Conservation (phyloP, 2,888 invertebrate genomes). For the Linyphia triangularis region DNA sequence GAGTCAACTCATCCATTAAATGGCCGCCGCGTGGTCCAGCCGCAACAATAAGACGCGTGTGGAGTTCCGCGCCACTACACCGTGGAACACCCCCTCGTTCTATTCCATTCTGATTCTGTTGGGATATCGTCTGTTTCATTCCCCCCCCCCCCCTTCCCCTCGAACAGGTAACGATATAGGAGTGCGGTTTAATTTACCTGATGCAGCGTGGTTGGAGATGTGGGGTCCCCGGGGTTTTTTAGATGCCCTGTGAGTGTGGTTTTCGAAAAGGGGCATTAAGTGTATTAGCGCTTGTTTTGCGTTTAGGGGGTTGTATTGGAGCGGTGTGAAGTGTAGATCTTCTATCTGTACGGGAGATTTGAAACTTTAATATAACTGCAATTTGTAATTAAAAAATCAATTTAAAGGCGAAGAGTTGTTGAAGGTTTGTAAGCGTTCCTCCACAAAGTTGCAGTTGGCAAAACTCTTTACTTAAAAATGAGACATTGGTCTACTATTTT, state of each 20-base stretch:
- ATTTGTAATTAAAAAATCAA: too few relatives aligned
- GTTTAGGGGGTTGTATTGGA: slow-evolving; percentile 1
- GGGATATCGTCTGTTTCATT: not conserved
- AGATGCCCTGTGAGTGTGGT: slow-evolving; percentile 47
- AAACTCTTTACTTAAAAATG: too few relatives aligned
- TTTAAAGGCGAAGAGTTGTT: too few relatives aligned
- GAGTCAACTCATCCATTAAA: slow-evolving; percentile 74
- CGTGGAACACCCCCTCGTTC: slow-evolving; percentile 5
- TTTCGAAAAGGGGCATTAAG: slow-evolving; percentile 66
- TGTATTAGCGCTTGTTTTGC: slow-evolving; percentile 68
- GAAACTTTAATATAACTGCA: too few relatives aligned
- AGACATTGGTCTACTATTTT: too few relatives aligned
- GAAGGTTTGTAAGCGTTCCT: too few relatives aligned
- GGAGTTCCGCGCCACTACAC: slow-evolving; percentile 60
- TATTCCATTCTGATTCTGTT: slow-evolving; percentile 43
- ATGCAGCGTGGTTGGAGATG: slow-evolving; percentile 47
- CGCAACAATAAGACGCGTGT: slow-evolving; percentile 36
- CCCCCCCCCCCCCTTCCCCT: not conserved
- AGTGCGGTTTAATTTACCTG: slow-evolving; percentile 71
- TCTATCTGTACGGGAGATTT: too few relatives aligned
- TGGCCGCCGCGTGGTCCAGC: slow-evolving; percentile 62
- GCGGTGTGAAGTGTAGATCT: too few relatives aligned
- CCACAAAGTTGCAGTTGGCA: too few relatives aligned
- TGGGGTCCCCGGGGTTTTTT: slow-evolving; percentile 44
- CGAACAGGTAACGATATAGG: slow-evolving; percentile 48